Percentiles rank a stretch among this genome's conserved stretches.
phyloP scores from a whole-genome alignment of 1,140 invertebrate genomes.

The Trichoplusia ni region DNA sequence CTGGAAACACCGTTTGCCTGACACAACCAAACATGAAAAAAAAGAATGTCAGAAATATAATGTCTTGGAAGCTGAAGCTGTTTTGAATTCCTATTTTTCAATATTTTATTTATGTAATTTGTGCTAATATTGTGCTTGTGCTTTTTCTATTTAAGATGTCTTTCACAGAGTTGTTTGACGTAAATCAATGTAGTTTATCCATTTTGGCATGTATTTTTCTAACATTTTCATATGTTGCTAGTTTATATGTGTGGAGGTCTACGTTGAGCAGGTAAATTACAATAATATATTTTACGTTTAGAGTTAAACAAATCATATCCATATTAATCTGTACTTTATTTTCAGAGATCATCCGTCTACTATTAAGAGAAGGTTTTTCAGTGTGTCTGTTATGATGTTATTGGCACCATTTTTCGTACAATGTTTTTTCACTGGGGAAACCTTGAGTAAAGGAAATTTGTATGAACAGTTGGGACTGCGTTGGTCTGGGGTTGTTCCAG shows the following conservation, averaged over 20 bases:
- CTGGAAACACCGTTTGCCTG: no score
- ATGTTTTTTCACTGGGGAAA: slow-evolving; percentile 84
- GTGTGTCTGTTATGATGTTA: slow-evolving; percentile 90
- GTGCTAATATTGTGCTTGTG: neutral
- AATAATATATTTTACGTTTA: neutral
- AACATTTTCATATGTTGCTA: slow-evolving; percentile 89
- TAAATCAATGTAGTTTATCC: slow-evolving; percentile 56
- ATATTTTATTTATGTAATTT: slow-evolving; percentile 16
- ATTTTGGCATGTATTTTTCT: slow-evolving; percentile 85
- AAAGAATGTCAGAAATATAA: no score
- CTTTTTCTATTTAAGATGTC: slow-evolving; percentile 31
- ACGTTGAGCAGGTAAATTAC: slow-evolving; percentile 86
- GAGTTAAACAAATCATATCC: neutral
- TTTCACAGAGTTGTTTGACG: slow-evolving; percentile 41
- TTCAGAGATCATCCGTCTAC: slow-evolving; percentile 93
- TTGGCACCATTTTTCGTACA: slow-evolving; percentile 90
- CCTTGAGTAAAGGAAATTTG: slow-evolving; percentile 84
- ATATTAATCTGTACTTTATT: slow-evolving; percentile 46
- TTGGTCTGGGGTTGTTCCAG: slow-evolving; percentile 87
- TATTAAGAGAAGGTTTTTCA: slow-evolving; percentile 93
- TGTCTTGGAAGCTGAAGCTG: neutral
- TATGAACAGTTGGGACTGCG: slow-evolving; percentile 90
- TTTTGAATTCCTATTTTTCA: neutral
- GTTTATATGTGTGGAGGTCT: slow-evolving; percentile 91
- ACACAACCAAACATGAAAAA: no score